Percentiles rank a stretch among this genome's conserved stretches.
phyloP scores from a whole-genome alignment of 1,140 invertebrate genomes.

The Euura lappo region DNA sequence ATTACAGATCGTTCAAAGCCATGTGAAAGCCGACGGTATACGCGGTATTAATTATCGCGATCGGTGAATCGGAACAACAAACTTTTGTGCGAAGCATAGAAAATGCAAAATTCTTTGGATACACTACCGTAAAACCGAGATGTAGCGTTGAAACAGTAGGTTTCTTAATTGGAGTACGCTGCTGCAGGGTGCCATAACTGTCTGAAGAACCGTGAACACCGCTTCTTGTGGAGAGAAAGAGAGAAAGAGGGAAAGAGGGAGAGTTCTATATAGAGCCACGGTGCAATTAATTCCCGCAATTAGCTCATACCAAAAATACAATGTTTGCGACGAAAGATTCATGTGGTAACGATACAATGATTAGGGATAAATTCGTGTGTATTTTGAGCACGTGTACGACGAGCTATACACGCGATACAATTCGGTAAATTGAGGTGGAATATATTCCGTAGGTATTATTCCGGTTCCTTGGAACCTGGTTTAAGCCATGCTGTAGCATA shows the following conservation, averaged over 20 bases:
- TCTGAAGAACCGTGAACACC: neutral
- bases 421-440: too few species aligned
- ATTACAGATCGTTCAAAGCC: too few species aligned
- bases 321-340: too few species aligned
- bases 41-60: too few species aligned
- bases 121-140: neutral
- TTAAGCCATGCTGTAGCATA: slow-evolving; percentile 5
- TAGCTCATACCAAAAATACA: neutral
- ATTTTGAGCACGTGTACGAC: too few species aligned
- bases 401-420: too few species aligned
- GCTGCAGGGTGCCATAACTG: slow-evolving; percentile 3
- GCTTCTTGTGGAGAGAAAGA: neutral
- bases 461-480: neutral
- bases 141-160: neutral
- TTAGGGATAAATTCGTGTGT: too few species aligned
- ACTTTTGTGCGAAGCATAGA: too few species aligned
- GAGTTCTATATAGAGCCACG: neutral
- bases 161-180: slow-evolving; percentile 1
- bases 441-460: neutral
- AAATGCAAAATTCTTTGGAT: too few species aligned
- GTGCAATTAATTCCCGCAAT: slow-evolving; percentile 7
- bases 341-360: too few species aligned
- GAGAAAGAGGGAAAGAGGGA: neutral
- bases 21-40: too few species aligned
- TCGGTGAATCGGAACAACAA: too few species aligned